A percentile compares a stretch with the other conserved stretches of the same genome.
These are phyloP conservation scores for Catonia carolina DNA, from an alignment of 2,888 invertebrate genomes.

Conservation along the genomic window DNA sequence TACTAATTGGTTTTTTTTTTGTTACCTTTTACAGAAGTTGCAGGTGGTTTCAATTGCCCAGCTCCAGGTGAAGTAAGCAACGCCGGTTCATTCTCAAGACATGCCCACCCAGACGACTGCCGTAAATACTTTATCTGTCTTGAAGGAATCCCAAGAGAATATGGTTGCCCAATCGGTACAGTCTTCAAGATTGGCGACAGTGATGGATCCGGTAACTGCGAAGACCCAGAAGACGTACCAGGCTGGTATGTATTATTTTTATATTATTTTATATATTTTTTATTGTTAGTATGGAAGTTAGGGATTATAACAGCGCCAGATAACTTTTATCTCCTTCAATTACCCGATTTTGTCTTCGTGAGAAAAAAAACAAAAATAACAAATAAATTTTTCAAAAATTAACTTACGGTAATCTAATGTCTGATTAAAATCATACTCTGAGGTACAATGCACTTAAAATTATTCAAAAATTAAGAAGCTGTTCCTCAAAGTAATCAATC, in stretches of 20 bases:
- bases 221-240: conserved; percentile 91
- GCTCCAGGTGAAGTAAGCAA: conserved; percentile 73
- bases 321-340: not conserved
- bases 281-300: conserved; percentile 40
- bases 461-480: too few species aligned
- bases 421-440: too few species aligned
- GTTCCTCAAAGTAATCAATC: too few species aligned
- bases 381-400: too few species aligned
- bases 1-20: too few species aligned
- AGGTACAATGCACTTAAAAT: too few species aligned
- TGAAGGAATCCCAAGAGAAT: conserved; percentile 84
- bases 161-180: conserved; percentile 92
- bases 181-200: conserved; percentile 90
- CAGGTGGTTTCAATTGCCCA: conserved; percentile 82
- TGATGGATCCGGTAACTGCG: conserved; percentile 87
- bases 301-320: not conserved
- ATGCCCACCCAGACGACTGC: conserved; percentile 91
- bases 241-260: conserved; percentile 82
- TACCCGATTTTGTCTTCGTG: not conserved
- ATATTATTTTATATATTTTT: conserved; percentile 40
- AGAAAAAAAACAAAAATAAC: too few species aligned
- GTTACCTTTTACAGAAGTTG: conserved; percentile 62
- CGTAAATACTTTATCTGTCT: conserved; percentile 93
- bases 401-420: too few species aligned
- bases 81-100: conserved; percentile 82